phyloP scores from a whole-genome alignment of 1,140 invertebrate species.

The Polyergus mexicanus region DNA sequence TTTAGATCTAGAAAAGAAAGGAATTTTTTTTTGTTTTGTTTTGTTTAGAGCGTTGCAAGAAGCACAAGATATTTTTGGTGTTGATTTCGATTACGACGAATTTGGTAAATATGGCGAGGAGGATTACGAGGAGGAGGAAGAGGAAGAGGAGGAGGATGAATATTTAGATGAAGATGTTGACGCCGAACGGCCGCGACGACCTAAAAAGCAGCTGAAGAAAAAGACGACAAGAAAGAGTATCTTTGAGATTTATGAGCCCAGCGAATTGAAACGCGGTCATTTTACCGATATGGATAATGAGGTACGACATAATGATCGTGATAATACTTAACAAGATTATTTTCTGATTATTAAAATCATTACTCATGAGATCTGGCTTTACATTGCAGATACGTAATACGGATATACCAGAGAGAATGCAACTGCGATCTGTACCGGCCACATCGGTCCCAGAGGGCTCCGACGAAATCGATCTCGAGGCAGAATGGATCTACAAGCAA shows the following conservation, averaged over 20 bases:
- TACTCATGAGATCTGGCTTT: background rate
- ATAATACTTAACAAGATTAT: conserved; percentile 16
- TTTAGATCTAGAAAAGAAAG: background rate
- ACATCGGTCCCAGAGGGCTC: conserved; percentile 93
- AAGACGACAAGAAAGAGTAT: conserved; percentile 96
- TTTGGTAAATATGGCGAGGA: conserved; percentile 96
- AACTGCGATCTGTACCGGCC: conserved; percentile 95
- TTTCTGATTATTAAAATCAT: conserved; percentile 2
- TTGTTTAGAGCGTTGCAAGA: conserved; percentile 95
- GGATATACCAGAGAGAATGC: conserved; percentile 97
- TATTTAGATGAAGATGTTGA: conserved; percentile 91
- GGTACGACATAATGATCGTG: conserved; percentile 83
- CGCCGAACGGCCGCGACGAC: conserved; percentile 86
- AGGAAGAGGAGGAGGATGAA: conserved; percentile 92
- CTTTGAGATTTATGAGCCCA: conserved; percentile 98
- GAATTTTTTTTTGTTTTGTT: conserved; percentile 30
- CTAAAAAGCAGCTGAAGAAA: conserved; percentile 92
- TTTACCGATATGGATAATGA: conserved; percentile 98
- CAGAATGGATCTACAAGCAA: conserved; percentile 98
- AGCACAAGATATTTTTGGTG: conserved; percentile 99
- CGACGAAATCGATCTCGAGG: conserved; percentile 97
- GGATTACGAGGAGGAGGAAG: conserved; percentile 93
- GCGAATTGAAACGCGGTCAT: conserved; percentile 97
- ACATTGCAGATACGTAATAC: conserved; percentile 91
- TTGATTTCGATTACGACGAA: conserved; percentile 99